Evolutionary conservation across 2,797 vertebrate genomes (phyloP).

Genomic region (Saxicola maurus): DNA sequence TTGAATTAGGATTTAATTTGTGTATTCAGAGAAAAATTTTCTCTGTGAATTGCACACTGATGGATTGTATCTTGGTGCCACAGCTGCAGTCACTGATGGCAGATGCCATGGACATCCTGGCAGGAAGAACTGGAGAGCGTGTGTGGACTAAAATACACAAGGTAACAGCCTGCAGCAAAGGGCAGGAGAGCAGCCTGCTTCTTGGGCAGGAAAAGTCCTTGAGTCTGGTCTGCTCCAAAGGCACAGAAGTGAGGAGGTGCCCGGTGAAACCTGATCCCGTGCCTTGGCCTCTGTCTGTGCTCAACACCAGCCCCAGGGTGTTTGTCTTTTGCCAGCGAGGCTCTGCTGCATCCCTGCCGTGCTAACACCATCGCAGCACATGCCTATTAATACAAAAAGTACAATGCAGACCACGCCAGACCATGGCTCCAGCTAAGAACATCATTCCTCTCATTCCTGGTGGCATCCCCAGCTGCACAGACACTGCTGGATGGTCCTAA

Average conservation of each 20-base stretch:
- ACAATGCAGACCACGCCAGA: neutral
- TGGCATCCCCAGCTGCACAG: neutral
- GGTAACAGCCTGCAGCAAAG: constrained; percentile 68
- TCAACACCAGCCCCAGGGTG: neutral
- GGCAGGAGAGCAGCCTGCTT: neutral
- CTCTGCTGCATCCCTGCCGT: constrained; percentile 22
- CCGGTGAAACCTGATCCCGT: neutral
- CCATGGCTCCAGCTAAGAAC: neutral
- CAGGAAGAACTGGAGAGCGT: constrained; percentile 67
- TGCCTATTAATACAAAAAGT: neutral
- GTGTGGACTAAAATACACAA: constrained; percentile 79
- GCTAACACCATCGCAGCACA: constrained; percentile 20
- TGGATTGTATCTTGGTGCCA: constrained; percentile 76
- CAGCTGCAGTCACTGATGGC: constrained; percentile 84
- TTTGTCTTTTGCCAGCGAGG: neutral
- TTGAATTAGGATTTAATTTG: constrained; percentile 83
- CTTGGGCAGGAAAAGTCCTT: constrained; percentile 24
- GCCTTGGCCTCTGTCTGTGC: neutral
- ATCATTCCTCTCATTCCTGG: neutral
- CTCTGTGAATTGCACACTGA: constrained; percentile 71
- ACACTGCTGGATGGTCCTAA: neutral
- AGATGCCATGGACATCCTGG: constrained; percentile 80
- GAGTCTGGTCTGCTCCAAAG: neutral
- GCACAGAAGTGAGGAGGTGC: neutral
- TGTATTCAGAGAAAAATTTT: constrained; percentile 76